Evolutionary conservation across 2,888 invertebrate species (phyloP), one percentile per base, ranked within the genome.

Genomic region (Hypercompe scribonia): DNA sequence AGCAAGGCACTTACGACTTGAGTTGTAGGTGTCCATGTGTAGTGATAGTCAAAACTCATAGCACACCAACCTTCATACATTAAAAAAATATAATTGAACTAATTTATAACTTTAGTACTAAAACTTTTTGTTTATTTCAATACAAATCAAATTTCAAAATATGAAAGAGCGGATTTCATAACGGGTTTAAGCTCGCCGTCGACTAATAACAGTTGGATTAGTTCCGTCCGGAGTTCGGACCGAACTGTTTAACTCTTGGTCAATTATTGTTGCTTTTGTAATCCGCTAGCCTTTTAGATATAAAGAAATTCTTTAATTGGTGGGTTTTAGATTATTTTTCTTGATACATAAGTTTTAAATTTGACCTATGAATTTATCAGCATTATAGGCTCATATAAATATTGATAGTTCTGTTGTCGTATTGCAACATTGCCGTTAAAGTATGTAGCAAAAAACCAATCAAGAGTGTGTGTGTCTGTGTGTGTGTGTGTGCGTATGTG

Each of bases 141-240:
- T 67, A 80, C 69, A 74, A 78, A 76, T 74, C 69, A 36, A 71
- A 73, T 70, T 75, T 72, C 74, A 77, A 54, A 70, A 78, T 78
- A 77, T 74, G 74, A 75, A 77, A 77, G 73, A 36, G 75, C 68
- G 71, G 67, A 78, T 84, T 85, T 80, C 78, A 84, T 79, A 78
- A 84, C 74, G 68, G 74, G 73, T 82, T 78, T 74, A 75, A 80
- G 77, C 78, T 80, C 67, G 70, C 75, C 65, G n/a, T 68, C 68
- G 76, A 74, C 82, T 85, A 78, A 84, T 79, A 85, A 78, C 77
- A 46, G 69, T n/a, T 8, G 67, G 67, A 74, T 70, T 74, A 74
- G 64, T 74, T 67, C 67, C 67, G 46, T 54, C 70, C 74, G 70
- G 61, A 64, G 66, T 69, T 69, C 72, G 73, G 79, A 77, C 74